These are phyloP conservation scores for Actinia equina DNA, from an alignment of 64 coral and sea anemone genomes.

Conservation along the genomic window DNA sequence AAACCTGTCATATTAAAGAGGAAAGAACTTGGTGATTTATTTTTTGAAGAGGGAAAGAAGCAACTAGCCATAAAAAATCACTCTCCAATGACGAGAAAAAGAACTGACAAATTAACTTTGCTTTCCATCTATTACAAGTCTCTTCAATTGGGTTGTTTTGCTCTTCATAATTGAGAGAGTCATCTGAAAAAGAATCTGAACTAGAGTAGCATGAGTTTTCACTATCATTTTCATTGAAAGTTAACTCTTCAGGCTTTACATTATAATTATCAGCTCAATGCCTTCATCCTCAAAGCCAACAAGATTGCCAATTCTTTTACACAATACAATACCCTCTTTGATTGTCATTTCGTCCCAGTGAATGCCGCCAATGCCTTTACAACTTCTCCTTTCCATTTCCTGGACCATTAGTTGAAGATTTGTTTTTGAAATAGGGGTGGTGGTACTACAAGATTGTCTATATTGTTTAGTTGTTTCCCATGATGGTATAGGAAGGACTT, in stretches of 20 bases:
- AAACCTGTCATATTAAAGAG: conserved; percentile 31
- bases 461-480: conserved; percentile 51
- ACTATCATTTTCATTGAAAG: neutral
- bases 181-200: neutral
- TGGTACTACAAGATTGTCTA: conserved; percentile 18
- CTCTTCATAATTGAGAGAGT: neutral
- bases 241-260: neutral
- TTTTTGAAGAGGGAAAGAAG: conserved; percentile 20
- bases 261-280: neutral
- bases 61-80: conserved; percentile 44
- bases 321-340: conserved; percentile 46
- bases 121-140: conserved; percentile 6
- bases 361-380: conserved; percentile 20
- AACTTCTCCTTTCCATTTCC: conserved; percentile 45
- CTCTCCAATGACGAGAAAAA: conserved; percentile 48
- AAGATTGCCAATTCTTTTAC: conserved; percentile 40
- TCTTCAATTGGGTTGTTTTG: neutral
- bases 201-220: neutral
- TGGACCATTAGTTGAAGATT: conserved; percentile 30
- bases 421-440: conserved; percentile 10
- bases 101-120: conserved; percentile 49
- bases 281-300: conserved; percentile 47
- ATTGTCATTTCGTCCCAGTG: conserved; percentile 53
- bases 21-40: conserved; percentile 29
- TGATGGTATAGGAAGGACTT: conserved; percentile 31